phyloP scores from a whole-genome alignment of 2,113 vertebrate species.

The Xiphophorus couchianus region DNA sequence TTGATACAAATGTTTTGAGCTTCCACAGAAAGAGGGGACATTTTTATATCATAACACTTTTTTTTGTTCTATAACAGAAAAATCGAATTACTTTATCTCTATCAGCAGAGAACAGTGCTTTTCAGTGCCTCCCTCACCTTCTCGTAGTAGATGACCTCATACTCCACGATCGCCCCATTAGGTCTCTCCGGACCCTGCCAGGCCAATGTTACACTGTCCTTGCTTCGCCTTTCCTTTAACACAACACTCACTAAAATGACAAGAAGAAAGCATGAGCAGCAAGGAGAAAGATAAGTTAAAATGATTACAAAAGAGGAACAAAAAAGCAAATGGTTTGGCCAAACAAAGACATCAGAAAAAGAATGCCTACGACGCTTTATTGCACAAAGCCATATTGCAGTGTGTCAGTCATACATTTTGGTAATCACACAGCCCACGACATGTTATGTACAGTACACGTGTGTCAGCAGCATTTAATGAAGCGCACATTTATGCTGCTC shows the following conservation, averaged over 20 bases:
- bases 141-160: conserved; percentile 87
- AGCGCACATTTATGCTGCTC: conserved; percentile 9
- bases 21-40: no score
- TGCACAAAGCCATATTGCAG: conserved; percentile 27
- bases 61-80: not conserved
- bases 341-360: conserved; percentile 7
- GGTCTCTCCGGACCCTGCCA: conserved; percentile 84
- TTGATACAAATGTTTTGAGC: no score
- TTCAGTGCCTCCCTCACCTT: conserved; percentile 75
- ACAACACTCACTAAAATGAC: conserved; percentile 80
- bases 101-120: not conserved
- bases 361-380: conserved; percentile 28
- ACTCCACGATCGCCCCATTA: conserved; percentile 82
- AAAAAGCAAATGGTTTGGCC: not conserved
- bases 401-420: conserved; percentile 5
- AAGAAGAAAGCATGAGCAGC: not conserved
- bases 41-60: not conserved
- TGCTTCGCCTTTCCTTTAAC: conserved; percentile 84
- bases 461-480: conserved; percentile 9
- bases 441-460: conserved; percentile 35
- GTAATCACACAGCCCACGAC: conserved; percentile 39
- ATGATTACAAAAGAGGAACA: not conserved
- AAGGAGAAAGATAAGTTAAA: not conserved
- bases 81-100: not conserved
- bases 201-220: conserved; percentile 85